Evolutionary conservation across 1,140 invertebrate species (phyloP).

Genomic region (Halesus radiatus): DNA sequence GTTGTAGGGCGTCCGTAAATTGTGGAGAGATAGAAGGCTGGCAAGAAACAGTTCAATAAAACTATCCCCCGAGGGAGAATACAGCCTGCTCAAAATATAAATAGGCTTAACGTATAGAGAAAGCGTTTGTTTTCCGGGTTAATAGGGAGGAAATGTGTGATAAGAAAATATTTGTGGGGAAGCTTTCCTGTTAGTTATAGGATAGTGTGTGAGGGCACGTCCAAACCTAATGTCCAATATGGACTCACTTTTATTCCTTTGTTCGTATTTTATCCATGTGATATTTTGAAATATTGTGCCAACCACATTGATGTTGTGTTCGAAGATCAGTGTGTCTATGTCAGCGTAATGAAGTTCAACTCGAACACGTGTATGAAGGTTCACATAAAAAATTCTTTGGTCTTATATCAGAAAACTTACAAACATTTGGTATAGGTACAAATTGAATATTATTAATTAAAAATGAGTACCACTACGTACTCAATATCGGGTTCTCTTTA

Average conservation of each 20-base stretch:
- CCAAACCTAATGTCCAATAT: conserved; percentile 39
- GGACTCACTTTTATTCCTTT: conserved; percentile 21
- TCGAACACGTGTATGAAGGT: too few species aligned
- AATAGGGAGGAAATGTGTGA: conserved; percentile 58
- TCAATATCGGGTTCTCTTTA: too few species aligned
- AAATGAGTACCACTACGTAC: too few species aligned
- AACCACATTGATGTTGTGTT: too few species aligned
- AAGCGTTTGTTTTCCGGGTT: conserved; percentile 57
- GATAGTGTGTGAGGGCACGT: conserved; percentile 52
- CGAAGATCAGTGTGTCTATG: too few species aligned
- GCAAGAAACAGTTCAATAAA: conserved; percentile 58
- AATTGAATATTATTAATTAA: too few species aligned
- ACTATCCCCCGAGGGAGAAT: conserved; percentile 51
- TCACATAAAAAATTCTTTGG: too few species aligned
- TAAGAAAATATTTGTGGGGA: conserved; percentile 57
- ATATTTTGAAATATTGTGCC: neutral
- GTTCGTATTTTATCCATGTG: conserved; percentile 8
- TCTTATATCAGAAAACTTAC: too few species aligned
- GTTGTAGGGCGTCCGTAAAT: conserved; percentile 42
- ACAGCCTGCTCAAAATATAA: conserved; percentile 54
- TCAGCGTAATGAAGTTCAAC: too few species aligned
- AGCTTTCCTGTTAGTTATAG: conserved; percentile 53
- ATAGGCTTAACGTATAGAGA: conserved; percentile 55
- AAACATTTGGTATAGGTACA: too few species aligned
- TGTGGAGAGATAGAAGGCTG: conserved; percentile 38